Evolutionary conservation across 2,888 invertebrate species (phyloP).

Genomic region (Physocephala rufipes): DNA sequence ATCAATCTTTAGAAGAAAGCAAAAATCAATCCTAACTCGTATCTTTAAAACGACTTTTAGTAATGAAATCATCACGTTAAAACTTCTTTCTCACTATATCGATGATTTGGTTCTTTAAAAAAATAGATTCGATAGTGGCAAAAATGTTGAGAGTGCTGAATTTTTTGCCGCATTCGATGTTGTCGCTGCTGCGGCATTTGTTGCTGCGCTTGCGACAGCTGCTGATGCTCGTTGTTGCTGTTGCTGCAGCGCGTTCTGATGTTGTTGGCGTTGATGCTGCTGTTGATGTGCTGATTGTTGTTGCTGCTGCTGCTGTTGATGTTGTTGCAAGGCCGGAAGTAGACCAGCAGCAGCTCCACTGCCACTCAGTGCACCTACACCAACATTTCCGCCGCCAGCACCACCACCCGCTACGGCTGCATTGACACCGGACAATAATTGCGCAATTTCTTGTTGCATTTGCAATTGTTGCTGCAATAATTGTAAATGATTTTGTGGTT

Average conservation of each 20-base stretch:
- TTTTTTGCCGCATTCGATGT: slow-evolving; percentile 42
- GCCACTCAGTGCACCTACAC: background rate
- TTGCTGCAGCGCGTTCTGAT: slow-evolving; percentile 41
- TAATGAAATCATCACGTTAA: slow-evolving; percentile 11
- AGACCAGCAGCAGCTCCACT: background rate
- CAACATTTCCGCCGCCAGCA: background rate
- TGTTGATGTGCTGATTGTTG: slow-evolving; percentile 14
- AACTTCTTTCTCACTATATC: background rate
- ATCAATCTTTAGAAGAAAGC: background rate
- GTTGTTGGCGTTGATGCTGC: slow-evolving; percentile 22
- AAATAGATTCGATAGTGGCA: slow-evolving; percentile 50
- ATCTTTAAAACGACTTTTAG: background rate
- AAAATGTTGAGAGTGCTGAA: slow-evolving; percentile 44
- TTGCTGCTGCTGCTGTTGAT: slow-evolving; percentile 40
- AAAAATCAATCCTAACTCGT: background rate
- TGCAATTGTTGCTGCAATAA: slow-evolving; percentile 58
- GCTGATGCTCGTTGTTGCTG: slow-evolving; percentile 22
- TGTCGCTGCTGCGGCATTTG: slow-evolving; percentile 34
- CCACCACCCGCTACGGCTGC: slow-evolving; percentile 16
- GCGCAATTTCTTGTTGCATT: slow-evolving; percentile 59
- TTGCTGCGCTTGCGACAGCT: slow-evolving; percentile 36
- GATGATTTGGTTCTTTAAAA: slow-evolving; percentile 40
- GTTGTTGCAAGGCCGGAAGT: slow-evolving; percentile 23
- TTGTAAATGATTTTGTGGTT: slow-evolving; percentile 60
- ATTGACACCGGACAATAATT: slow-evolving; percentile 55